These are phyloP conservation scores for Belonocnema kinseyi DNA, from an alignment of 1,140 invertebrate species.

Conservation along the genomic window DNA sequence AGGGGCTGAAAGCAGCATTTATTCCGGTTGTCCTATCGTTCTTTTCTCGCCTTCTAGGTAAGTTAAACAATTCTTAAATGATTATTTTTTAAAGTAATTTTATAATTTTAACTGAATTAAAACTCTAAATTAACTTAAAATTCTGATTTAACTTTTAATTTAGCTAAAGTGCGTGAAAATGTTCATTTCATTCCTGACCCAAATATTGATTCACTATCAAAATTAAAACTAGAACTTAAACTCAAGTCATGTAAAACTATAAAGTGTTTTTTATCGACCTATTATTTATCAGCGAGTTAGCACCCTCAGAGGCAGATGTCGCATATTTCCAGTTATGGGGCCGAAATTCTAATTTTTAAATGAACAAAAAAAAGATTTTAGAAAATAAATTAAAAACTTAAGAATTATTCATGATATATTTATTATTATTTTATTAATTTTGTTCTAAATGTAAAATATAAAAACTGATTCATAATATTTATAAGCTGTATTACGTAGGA, in stretches of 20 bases:
- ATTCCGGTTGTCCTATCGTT: neutral
- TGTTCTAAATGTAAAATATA: too few species aligned
- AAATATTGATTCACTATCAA: neutral
- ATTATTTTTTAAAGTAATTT: too few species aligned
- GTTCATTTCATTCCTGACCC: neutral
- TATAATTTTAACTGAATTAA: too few species aligned
- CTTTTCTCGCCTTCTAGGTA: slow-evolving; percentile 5
- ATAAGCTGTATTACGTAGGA: too few species aligned
- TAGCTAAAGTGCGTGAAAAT: too few species aligned
- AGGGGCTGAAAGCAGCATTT: neutral
- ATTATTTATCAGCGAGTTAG: neutral
- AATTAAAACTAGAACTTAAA: too few species aligned
- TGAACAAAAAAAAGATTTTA: neutral
- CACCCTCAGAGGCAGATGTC: neutral
- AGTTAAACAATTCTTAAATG: neutral
- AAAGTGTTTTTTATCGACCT: neutral
- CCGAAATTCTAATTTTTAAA: neutral
- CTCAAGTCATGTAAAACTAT: neutral
- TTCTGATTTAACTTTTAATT: too few species aligned
- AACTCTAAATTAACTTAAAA: too few species aligned
- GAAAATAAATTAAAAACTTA: too few species aligned
- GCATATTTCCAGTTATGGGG: neutral
- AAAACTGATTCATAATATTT: too few species aligned
- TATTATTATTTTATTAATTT: too few species aligned
- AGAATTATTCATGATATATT: too few species aligned